Evolutionary conservation across 2,113 vertebrate species (phyloP), one percentile per base, ranked within the genome.

Genomic region (Microcebus ravelobensis): DNA sequence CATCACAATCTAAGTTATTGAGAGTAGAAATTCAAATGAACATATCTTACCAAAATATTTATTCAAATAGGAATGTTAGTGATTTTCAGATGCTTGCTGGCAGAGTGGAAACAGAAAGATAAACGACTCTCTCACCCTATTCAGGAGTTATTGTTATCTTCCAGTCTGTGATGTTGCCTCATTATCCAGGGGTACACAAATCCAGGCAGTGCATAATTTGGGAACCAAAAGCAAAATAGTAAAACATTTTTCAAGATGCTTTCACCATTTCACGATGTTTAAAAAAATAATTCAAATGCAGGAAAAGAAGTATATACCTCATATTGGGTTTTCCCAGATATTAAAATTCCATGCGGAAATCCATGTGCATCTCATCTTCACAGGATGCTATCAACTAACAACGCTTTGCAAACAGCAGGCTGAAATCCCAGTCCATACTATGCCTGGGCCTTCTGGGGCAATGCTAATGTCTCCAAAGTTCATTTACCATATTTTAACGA

Each of bases 11-110:
- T 93, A 97, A 98, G 96, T 98, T 97, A 97, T 94, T 48, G 94
- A 96, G 65, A 45, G 13, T 88, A 96, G 95, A 95, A 97, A 98
- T 98, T 98, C 97, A 98, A 98, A 98, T 98, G 91, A 98, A 98
- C 97, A 82, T 97, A 98, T 98, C 96, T 97, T 97, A 98, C 98
- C 97, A 98, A 98, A 98, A 98, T 98, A 98, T 98, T 98, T 98
- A 98, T 98, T 98, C 97, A 98, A 97, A 98, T 96, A 67, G 93
- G 96, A 98, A 98, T 97, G 96, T 97, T 98, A 98, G 97, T 98
- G 97, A 98, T 98, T 98, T 98, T 98, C 98, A 96, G 96, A 98
- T 98, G 98, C 97, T 98, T 95, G 93, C 97, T 96, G 88, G 96
- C 97, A 97, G 97, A 98, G 96, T 84, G 96, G 96, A 97, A 98